A percentile compares a stretch with the other conserved stretches of the same genome.
Conservation (phyloP, 2,113 vertebrate species). For the Eurystomus gularis region DNA sequence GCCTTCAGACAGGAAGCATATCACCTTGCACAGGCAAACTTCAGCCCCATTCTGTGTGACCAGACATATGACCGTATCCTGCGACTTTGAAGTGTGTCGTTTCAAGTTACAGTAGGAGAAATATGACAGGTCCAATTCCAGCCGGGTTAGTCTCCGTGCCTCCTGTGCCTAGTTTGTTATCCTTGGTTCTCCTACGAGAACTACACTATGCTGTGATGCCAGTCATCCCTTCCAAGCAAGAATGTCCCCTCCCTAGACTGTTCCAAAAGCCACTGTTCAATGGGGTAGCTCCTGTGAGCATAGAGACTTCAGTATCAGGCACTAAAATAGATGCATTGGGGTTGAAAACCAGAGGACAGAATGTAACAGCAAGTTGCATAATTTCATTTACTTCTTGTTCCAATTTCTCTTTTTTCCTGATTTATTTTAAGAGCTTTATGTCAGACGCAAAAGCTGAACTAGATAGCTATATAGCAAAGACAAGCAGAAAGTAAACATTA, state of each 20-base stretch:
- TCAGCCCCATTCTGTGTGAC: background rate
- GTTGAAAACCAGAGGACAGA: constrained; percentile 12
- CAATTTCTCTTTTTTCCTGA: background rate
- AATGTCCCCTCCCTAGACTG: background rate
- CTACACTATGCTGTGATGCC: background rate
- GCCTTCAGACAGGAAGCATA: background rate
- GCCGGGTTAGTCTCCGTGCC: background rate
- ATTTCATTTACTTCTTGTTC: constrained; percentile 35
- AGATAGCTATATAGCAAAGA: background rate
- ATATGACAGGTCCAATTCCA: background rate
- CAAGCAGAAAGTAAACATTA: background rate
- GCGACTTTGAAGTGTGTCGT: background rate
- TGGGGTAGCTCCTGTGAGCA: background rate
- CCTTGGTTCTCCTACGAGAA: background rate
- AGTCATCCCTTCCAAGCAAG: background rate
- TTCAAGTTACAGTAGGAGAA: background rate
- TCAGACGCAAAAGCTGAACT: constrained; percentile 8
- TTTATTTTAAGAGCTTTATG: constrained; percentile 45
- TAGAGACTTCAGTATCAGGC: background rate
- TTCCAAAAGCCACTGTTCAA: background rate
- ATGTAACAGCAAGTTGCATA: constrained; percentile 13
- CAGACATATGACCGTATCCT: background rate
- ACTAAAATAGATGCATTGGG: background rate
- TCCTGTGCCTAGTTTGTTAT: background rate
- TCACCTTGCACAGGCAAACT: background rate